Base-by-base conservation (phyloP, 2,113 vertebrate species). In the Siniperca chuatsi region DNA sequence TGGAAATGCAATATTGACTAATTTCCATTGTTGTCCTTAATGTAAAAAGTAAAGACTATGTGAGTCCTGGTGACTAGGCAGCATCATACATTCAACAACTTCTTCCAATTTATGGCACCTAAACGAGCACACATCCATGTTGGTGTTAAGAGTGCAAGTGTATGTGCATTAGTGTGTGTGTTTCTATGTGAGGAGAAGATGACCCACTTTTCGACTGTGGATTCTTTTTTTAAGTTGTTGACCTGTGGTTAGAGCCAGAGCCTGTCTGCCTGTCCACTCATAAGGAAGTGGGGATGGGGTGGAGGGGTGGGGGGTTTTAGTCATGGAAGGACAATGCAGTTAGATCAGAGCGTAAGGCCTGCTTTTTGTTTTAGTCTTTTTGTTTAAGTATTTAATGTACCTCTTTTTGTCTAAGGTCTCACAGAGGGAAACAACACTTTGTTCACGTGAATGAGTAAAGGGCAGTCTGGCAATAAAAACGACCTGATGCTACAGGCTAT, bases 161-260 rank as follows among this genome's bases (percentile, higher is more conserved):
- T 33, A 5, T 16, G 55, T 79, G 75, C 2, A n/a, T 81, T n/a
- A 29, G 68, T 44, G 29, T 48, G 5, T 83, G 70, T 85, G 60
- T 67, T 37, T 86, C 44, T 84, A 6, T 75, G 75, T 85, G 78
- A 60, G 54, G 42, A 85, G 83, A 89, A 86, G 77, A 88, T 92
- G 89, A 87, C 90, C 92, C 86, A 94, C 79, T 93, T 93, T 87
- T 81, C 78, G 71, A 75, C 78, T 42, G 87, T 89, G 76, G 78
- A 74, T 86, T 85, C 81, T 81, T 85, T 89, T 84, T 87, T 75
- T 65, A 91, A 84, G 83, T 90, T 79, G 78, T 78, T 87, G 82
- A 87, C 88, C 85, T 76, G 86, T 73, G 87, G 86, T 90, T n/a
- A 73, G 82, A 90, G 82, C 89, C 82, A 86, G 80, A 83, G 82